Evolutionary conservation across 2,797 vertebrate genomes (phyloP).

Genomic region (Balearica regulorum): DNA sequence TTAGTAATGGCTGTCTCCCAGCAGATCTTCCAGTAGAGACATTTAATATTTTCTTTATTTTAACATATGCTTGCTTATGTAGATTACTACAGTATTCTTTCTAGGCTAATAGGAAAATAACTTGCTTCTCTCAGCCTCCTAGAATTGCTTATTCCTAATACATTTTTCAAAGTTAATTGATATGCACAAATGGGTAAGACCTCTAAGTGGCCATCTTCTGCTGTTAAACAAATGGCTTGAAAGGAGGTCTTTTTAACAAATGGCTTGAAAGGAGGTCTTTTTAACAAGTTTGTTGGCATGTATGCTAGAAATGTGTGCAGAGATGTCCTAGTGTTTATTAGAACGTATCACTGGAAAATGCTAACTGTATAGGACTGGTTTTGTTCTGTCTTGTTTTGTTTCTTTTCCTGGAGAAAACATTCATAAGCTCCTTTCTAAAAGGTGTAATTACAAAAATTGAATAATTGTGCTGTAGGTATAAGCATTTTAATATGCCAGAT

Average conservation of each 20-base stretch:
- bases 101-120: neutral
- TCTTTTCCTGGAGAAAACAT: neutral
- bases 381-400: neutral
- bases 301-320: neutral
- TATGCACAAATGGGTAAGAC: neutral
- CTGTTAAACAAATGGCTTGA: neutral
- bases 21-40: neutral
- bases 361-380: neutral
- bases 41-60: neutral
- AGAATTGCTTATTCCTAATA: neutral
- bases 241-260: too few relatives aligned
- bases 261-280: neutral
- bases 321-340: neutral
- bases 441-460: neutral
- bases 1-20: neutral
- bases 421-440: neutral
- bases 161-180: neutral
- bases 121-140: neutral
- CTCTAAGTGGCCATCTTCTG: neutral
- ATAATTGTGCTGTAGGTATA: neutral
- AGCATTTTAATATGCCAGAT: neutral
- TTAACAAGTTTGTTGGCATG: neutral
- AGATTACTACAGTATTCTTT: neutral
- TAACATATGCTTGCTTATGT: neutral
- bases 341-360: neutral